Evolutionary conservation across 2,888 invertebrate species (phyloP), one percentile per base, ranked within the genome.

Genomic region (Aelia acuminata): DNA sequence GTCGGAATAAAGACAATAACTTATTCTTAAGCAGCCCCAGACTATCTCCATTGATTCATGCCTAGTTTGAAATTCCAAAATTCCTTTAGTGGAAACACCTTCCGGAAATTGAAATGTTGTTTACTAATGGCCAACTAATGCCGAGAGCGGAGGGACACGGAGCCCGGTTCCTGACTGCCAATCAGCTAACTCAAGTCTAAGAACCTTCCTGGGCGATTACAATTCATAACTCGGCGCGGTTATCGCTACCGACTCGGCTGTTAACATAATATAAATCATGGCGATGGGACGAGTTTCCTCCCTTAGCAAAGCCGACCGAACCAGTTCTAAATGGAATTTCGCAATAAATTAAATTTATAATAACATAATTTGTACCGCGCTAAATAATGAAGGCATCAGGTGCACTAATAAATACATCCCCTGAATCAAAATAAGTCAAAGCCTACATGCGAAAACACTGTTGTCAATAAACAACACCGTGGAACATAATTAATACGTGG

Each of bases 91-190:
- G 43, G 43, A 13, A 80, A 80, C 43, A n/a, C 43, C 43, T 43
- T 80, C 80, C 80, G 80, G 43, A 80, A 80, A 80, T 80, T 80
- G 43, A 43, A 75, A 80, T 80, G n/a, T 80, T 80, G 80, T 80
- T 80, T 80, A 47, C 63, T 70, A 70, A 70, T 70, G 63, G 0
- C 31, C 35, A 35, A n/a, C 80, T 43, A 80, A 80, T 80, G 43
- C 80, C 43, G 4, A 39, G 10, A 39, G 10, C n/a, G 80, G 4
- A 18, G n/a, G 43, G 13, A n/a, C 80, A 39, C 43, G 39, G 43
- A 20, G 13, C 13, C 39, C 80, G n/a, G 43, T 20, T n/a, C 43
- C 3, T 43, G 80, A 80, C 39, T 80, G 80, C 18, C 80, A 80
- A 80, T 80, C 22, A 80, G 80, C 22, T 43, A 18, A n/a, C n/a